phyloP scores from a whole-genome alignment of 2,888 invertebrate genomes.

The Mellilla xanthometata region DNA sequence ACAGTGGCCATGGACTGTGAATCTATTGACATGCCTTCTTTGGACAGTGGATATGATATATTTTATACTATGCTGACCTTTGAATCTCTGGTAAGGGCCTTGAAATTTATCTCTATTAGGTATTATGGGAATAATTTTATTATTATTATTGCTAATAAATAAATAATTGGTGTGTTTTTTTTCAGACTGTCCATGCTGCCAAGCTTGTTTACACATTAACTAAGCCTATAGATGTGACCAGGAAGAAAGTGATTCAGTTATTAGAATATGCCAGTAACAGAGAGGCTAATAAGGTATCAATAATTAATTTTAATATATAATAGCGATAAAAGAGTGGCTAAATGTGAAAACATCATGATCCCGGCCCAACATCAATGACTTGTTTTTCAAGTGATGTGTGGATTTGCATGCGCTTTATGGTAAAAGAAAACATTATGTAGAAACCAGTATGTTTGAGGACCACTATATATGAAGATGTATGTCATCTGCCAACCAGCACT shows the following conservation, averaged over 20 bases:
- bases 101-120: not conserved
- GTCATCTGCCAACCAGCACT: no score
- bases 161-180: constrained; percentile 17
- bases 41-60: constrained; percentile 72
- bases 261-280: constrained; percentile 62
- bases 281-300: constrained; percentile 65
- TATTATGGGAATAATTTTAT: not conserved
- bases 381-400: no score
- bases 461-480: no score
- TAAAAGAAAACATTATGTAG: no score
- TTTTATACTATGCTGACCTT: constrained; percentile 62
- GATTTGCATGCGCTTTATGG: no score
- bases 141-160: not conserved
- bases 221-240: constrained; percentile 70
- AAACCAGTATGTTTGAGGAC: no score
- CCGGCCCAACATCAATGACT: no score
- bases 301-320: no score
- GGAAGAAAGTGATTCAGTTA: constrained; percentile 61
- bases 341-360: no score
- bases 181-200: constrained; percentile 64
- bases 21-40: constrained; percentile 56
- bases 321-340: no score
- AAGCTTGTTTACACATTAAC: constrained; percentile 72
- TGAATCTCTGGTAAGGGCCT: constrained; percentile 63
- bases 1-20: constrained; percentile 71